A percentile compares a stretch with the other conserved stretches of the same genome.
phyloP scores from a whole-genome alignment of 2,797 vertebrate genomes.

The Tolypeutes matacus region DNA sequence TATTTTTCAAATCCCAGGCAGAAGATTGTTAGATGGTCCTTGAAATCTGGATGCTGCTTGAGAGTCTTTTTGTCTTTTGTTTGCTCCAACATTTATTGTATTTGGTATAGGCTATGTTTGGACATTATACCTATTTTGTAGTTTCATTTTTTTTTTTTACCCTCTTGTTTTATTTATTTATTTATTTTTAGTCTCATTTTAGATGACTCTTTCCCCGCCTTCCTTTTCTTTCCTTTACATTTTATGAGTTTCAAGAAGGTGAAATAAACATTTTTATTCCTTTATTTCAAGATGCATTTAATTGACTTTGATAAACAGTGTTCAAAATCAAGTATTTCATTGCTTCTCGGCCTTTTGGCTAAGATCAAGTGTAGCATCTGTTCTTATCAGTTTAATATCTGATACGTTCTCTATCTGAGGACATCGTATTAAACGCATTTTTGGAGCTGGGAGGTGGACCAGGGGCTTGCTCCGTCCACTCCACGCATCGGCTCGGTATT shows the following conservation, averaged over 20 bases:
- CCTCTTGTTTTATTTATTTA: no score
- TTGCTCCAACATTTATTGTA: neutral
- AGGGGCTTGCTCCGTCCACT: no score
- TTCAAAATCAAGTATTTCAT: neutral
- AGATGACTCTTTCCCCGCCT: neutral
- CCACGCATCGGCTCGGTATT: no score
- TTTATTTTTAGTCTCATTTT: neutral
- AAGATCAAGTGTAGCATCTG: no score
- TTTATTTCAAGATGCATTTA: constrained; percentile 5
- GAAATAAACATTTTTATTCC: neutral
- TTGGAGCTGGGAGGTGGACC: no score
- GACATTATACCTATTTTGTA: neutral
- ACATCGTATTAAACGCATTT: no score
- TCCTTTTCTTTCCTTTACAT: neutral
- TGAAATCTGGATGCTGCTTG: constrained; percentile 1
- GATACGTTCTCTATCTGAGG: no score
- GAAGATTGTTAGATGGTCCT: neutral
- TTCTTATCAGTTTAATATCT: no score
- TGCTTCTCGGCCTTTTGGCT: no score
- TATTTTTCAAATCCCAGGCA: neutral
- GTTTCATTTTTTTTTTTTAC: neutral
- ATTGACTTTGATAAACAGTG: neutral
- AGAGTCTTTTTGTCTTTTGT: neutral
- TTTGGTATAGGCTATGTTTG: neutral
- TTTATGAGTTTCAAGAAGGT: constrained; percentile 26